Conservation (phyloP, 2,113 vertebrate species). For the Chaetodon auriga region DNA sequence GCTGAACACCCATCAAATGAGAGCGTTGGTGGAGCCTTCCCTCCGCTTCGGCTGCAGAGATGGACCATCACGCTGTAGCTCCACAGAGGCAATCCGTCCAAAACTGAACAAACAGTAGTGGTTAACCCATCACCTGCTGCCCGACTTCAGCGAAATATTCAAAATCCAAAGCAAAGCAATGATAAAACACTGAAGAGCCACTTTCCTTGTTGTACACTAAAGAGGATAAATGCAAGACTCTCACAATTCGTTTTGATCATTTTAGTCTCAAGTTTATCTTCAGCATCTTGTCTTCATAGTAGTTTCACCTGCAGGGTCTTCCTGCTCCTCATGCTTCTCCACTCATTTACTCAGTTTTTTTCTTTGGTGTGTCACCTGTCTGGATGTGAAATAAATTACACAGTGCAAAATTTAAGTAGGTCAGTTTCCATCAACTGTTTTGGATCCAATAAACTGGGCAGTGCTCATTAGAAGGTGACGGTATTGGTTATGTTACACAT, state of each 20-base stretch:
- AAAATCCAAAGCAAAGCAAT: not conserved
- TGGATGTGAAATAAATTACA: no score
- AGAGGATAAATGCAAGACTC: not conserved
- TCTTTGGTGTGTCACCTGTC: no score
- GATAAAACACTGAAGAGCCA: not conserved
- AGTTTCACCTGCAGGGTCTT: no score
- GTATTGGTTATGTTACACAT: no score
- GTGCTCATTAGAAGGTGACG: no score
- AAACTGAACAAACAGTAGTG: slow-evolving; percentile 16
- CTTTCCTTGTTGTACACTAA: not conserved
- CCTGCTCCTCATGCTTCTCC: no score
- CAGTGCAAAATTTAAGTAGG: no score
- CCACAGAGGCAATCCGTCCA: slow-evolving; percentile 29
- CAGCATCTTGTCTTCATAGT: no score
- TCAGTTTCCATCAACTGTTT: no score
- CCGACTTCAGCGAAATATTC: not conserved
- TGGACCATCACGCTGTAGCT: slow-evolving; percentile 29
- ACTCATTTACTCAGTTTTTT: no score
- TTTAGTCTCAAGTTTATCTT: not conserved
- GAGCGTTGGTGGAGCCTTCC: slow-evolving; percentile 28
- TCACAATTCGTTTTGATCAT: not conserved
- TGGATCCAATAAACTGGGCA: no score
- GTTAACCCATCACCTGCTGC: slow-evolving; percentile 19
- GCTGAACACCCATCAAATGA: slow-evolving; percentile 36
- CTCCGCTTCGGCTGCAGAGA: slow-evolving; percentile 36